These are phyloP conservation scores for Siphlonurus alternatus DNA, from an alignment of 2,888 invertebrate genomes.

Conservation along the genomic window DNA sequence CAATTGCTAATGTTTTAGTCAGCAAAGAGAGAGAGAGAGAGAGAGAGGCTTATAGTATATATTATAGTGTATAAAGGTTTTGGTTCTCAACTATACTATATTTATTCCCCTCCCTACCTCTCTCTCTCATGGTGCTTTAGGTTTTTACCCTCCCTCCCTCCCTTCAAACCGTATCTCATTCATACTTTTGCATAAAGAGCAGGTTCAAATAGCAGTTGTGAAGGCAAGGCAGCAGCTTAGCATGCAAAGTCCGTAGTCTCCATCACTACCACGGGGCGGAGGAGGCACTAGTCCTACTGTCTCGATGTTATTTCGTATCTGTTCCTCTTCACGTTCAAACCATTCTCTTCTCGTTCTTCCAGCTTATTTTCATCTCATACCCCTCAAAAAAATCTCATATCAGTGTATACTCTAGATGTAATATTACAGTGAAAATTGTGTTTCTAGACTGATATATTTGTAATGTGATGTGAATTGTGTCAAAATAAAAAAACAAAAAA, in stretches of 20 bases:
- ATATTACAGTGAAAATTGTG: no score
- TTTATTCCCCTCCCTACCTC: constrained; percentile 17
- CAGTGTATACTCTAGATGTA: no score
- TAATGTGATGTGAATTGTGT: no score
- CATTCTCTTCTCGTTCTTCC: no score
- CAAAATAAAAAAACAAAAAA: no score
- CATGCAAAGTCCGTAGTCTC: constrained; percentile 20
- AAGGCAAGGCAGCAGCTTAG: constrained; percentile 23
- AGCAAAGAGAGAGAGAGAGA: constrained; percentile 2
- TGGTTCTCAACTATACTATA: constrained; percentile 28
- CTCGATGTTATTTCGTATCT: no score
- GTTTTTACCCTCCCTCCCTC: constrained; percentile 2
- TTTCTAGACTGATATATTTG: no score
- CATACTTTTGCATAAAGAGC: constrained; percentile 43
- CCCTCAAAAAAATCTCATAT: no score
- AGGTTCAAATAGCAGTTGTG: constrained; percentile 30
- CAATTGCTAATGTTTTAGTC: constrained; percentile 16
- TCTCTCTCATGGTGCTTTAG: no score
- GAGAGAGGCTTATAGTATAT: no score
- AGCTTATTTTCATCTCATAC: no score
- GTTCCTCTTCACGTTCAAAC: no score
- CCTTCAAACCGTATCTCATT: constrained; percentile 31
- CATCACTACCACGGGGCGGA: not conserved
- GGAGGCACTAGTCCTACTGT: not conserved
- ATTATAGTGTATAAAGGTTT: constrained; percentile 17